Evolutionary conservation across 2,113 vertebrate species (phyloP).

Genomic region (Petrocephalus zakoni): DNA sequence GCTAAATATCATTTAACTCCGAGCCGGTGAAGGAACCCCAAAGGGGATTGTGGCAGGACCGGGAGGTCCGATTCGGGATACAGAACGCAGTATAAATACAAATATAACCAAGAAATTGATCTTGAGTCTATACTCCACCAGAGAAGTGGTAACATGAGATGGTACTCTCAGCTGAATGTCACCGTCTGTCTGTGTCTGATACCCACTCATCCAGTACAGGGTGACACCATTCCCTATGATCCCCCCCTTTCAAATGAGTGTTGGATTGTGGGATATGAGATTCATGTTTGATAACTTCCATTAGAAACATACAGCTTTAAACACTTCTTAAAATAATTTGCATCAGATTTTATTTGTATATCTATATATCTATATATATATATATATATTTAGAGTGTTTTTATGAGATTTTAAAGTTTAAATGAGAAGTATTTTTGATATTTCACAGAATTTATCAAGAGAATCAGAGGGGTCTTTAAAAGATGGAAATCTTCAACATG

Average conservation of each 20-base stretch:
- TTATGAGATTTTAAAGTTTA: conserved; percentile 65
- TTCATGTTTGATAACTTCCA: conserved; percentile 24
- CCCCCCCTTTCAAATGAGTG: not conserved
- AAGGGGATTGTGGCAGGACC: not conserved
- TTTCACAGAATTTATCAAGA: conserved; percentile 37
- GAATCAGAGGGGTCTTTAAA: conserved; percentile 45
- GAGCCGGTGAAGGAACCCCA: not conserved
- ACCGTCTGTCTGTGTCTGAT: not conserved
- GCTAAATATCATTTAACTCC: not conserved
- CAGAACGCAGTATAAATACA: not conserved
- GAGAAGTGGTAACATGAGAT: not conserved
- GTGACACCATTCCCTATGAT: not conserved
- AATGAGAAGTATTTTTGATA: conserved; percentile 71
- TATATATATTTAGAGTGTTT: conserved; percentile 52
- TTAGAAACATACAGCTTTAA: conserved; percentile 46
- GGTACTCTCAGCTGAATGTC: not conserved
- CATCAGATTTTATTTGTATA: conserved; percentile 64
- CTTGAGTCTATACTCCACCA: not conserved
- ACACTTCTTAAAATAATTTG: conserved; percentile 55
- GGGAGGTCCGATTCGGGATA: not conserved
- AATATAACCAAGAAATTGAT: not conserved
- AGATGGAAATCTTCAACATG: conserved; percentile 36
- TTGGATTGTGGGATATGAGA: conserved; percentile 31
- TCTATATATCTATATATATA: conserved; percentile 38
- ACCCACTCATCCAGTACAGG: not conserved